Evolutionary conservation across 2,888 invertebrate genomes (phyloP), one percentile per base, ranked within the genome.

Genomic region (Fragum whitleyi): DNA sequence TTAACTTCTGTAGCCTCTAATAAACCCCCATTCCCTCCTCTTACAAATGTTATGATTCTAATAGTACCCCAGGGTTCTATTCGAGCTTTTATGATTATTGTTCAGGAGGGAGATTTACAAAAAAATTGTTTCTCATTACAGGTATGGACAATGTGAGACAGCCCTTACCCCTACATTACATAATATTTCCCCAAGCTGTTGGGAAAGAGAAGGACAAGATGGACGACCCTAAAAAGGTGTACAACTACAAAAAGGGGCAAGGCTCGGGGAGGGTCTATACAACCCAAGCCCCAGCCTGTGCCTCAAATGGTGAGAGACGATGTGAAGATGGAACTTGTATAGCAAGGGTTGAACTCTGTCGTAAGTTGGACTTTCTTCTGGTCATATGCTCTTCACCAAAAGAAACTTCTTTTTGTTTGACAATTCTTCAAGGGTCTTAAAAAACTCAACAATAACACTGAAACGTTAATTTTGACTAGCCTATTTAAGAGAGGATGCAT

Each of bases 281-380:
- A 5, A 70, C 70, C n/a, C 26, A 55, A 36, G 28, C 70, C 16
- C 70, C 70, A 6, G 26, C 62, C 23, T 79, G 83, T 51, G n/a
- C 67, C 21, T 51, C 74, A 11, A 74, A 65, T 29, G 80, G 80
- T 7, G 79, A 89, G 59, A 75, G 86, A 55, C 76, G 62, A 55
- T 90, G 90, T 79, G 86, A 85, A 26, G 88, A 90, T 79, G 89
- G 89, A 16, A 73, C 86, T 16, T 90, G 90, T 83, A 88, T 90
- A 32, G 79, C 87, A 7, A 73, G 86, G 21, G 80, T 89, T 0
- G 89, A 88, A 55, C 79, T 90, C 7, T 90, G 90, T 83, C 88
- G 90, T 90, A 86, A 88, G 90, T 83, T 26, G 6, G 11, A 2
- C 2, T 32, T 16, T 62, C 3, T 23, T 69, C n/a, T n/a, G n/a